phyloP scores from a whole-genome alignment of 2,797 vertebrate genomes.

The Amazonetta brasiliensis region DNA sequence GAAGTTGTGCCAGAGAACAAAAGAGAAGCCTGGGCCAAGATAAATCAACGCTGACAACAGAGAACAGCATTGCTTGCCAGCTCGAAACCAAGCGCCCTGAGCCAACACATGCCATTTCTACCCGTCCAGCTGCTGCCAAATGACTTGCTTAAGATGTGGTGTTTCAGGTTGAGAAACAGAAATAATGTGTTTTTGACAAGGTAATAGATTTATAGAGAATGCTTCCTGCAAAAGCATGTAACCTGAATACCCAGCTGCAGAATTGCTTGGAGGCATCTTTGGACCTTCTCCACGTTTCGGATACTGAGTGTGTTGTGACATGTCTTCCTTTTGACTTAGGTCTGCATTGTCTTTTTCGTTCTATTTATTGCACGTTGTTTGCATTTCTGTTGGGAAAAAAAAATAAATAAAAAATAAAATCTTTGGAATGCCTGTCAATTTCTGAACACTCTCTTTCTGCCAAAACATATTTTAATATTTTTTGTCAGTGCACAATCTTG shows the following conservation, averaged over 20 bases:
- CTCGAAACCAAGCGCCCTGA: background rate
- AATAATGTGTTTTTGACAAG: background rate
- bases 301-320: background rate
- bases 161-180: background rate
- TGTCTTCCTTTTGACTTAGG: background rate
- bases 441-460: background rate
- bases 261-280: background rate
- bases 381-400: background rate
- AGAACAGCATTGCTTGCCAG: background rate
- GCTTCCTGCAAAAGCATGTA: background rate
- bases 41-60: background rate
- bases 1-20: slow-evolving; percentile 20
- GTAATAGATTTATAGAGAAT: background rate
- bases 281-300: background rate
- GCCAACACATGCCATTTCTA: background rate
- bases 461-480: background rate
- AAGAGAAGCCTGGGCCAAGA: background rate
- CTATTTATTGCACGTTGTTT: background rate
- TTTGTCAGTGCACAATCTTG: background rate
- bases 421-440: background rate
- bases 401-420: background rate
- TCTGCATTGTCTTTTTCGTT: background rate
- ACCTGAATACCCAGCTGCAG: background rate
- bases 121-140: background rate
- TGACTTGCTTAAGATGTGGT: slow-evolving; percentile 37